Percentiles rank a stretch among this genome's conserved stretches.
phyloP scores from a whole-genome alignment of 1,140 invertebrate species.

The Lanistes nyassanus region DNA sequence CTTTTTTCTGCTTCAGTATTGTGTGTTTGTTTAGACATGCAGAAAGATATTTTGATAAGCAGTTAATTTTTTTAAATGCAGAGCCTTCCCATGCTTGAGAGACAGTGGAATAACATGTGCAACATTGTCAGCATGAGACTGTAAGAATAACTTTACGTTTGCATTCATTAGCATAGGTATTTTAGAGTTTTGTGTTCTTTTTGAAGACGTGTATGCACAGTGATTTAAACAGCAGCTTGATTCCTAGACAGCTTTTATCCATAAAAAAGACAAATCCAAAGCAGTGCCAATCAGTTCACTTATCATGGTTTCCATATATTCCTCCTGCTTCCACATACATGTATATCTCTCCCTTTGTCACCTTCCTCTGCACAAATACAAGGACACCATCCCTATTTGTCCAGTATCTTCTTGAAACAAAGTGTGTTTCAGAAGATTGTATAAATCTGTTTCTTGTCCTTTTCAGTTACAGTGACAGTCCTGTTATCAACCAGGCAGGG shows the following conservation, averaged over 20 bases:
- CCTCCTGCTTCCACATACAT: background rate
- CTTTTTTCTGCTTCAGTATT: too few relatives aligned
- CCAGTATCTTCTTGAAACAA: too few relatives aligned
- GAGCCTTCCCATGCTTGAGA: slow-evolving; percentile 55
- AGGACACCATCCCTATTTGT: too few relatives aligned
- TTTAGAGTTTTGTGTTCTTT: too few relatives aligned
- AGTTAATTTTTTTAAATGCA: slow-evolving; percentile 32
- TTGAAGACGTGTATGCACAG: too few relatives aligned
- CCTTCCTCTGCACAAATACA: background rate
- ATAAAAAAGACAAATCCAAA: too few relatives aligned
- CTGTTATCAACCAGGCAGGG: background rate
- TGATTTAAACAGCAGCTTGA: too few relatives aligned
- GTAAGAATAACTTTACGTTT: slow-evolving; percentile 41
- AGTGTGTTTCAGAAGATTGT: background rate
- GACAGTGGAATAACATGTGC: slow-evolving; percentile 58
- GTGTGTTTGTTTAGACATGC: too few relatives aligned
- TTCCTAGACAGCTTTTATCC: too few relatives aligned
- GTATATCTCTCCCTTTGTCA: background rate
- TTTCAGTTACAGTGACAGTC: slow-evolving; percentile 2
- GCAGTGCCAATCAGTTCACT: background rate
- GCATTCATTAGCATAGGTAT: too few relatives aligned
- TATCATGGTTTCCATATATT: background rate
- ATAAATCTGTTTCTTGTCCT: background rate
- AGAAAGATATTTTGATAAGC: background rate
- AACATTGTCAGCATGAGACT: slow-evolving; percentile 44